Evolutionary conservation across 2,888 invertebrate species (phyloP).

Genomic region (Callimorpha dominula): DNA sequence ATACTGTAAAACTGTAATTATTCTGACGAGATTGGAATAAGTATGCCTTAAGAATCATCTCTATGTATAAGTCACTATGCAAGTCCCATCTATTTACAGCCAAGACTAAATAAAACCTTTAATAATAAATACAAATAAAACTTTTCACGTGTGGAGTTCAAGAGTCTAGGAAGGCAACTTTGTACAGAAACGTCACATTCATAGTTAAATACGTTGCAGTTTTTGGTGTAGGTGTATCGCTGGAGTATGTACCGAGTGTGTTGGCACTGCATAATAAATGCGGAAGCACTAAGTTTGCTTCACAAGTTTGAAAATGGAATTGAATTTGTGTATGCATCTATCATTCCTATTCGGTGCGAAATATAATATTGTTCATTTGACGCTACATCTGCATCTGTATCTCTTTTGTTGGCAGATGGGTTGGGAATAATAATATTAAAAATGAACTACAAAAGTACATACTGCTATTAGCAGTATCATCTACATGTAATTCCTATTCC

Average conservation of each 20-base stretch:
- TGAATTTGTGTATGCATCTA: slow-evolving; percentile 33
- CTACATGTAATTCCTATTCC: neutral
- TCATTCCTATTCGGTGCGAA: slow-evolving; percentile 8
- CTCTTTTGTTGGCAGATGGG: no score
- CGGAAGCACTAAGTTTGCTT: slow-evolving; percentile 37
- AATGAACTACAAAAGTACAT: neutral
- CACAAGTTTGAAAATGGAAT: slow-evolving; percentile 44
- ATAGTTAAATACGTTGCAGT: slow-evolving; percentile 33
- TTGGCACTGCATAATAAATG: slow-evolving; percentile 53
- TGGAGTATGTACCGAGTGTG: slow-evolving; percentile 21
- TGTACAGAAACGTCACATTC: slow-evolving; percentile 32
- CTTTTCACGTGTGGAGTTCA: slow-evolving; percentile 25
- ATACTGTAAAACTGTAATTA: no score
- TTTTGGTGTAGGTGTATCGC: slow-evolving; percentile 34
- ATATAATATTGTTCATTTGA: neutral
- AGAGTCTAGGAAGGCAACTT: slow-evolving; percentile 36
- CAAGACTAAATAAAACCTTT: no score
- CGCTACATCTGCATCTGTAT: no score
- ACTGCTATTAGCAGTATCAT: neutral
- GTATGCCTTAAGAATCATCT: no score
- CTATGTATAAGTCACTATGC: no score
- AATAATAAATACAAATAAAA: neutral
- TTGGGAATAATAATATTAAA: no score
- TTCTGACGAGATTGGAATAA: no score
- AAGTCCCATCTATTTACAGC: no score